A percentile compares a stretch with the other conserved stretches of the same genome.
Evolutionary conservation across 2,113 vertebrate genomes (phyloP).

Genomic region (Sakesphorus luctuosus): DNA sequence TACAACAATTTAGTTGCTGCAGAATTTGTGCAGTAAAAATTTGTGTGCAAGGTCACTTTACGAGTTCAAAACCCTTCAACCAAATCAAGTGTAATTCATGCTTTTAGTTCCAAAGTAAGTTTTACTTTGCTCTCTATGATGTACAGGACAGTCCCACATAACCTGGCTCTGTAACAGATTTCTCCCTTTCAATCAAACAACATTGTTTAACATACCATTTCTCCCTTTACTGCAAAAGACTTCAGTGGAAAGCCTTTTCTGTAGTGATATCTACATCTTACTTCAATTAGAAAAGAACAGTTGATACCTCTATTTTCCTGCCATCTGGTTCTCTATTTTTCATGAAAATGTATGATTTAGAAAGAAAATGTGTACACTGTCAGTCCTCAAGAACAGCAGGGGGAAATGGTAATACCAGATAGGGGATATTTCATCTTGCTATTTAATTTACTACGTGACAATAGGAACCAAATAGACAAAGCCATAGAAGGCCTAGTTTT

Average conservation of each 20-base stretch:
- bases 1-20: background rate
- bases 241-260: background rate
- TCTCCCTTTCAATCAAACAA: background rate
- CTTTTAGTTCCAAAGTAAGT: background rate
- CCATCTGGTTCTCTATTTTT: conserved; percentile 4
- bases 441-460: background rate
- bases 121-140: background rate
- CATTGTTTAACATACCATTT: background rate
- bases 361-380: background rate
- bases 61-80: background rate
- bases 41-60: background rate
- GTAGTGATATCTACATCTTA: background rate
- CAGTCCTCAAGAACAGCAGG: background rate
- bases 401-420: background rate
- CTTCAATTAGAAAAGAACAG: background rate
- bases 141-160: background rate
- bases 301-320: background rate
- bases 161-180: background rate
- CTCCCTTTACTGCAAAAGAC: background rate
- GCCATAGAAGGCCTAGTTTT: background rate
- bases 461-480: background rate
- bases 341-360: background rate
- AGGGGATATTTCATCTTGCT: background rate
- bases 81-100: background rate
- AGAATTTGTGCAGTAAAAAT: background rate